Conservation (phyloP, 2,797 vertebrate species). For the Pteronotus mesoamericanus region DNA sequence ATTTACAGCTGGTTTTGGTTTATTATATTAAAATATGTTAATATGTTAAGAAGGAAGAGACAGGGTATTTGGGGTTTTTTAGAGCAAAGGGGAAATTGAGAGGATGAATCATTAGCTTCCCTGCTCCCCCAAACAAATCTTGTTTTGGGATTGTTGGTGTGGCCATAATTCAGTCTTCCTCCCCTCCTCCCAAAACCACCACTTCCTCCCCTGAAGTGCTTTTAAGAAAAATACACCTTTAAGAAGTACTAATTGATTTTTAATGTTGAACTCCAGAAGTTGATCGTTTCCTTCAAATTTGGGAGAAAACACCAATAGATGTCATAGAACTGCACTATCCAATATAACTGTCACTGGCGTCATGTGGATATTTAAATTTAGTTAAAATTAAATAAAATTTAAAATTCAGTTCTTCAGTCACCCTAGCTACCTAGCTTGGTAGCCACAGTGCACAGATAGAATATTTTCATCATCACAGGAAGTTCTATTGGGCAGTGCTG, state of each 20-base stretch:
- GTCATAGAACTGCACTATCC: constrained; percentile 7
- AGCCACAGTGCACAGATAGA: not conserved
- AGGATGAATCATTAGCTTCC: not conserved
- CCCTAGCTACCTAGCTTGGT: not conserved
- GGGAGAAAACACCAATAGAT: not conserved
- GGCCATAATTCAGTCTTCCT: not conserved
- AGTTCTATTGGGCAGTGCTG: not conserved
- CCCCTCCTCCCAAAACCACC: not conserved
- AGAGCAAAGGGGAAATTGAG: not conserved
- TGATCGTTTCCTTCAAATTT: constrained; percentile 44
- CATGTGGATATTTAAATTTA: constrained; percentile 10
- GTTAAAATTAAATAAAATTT: not conserved
- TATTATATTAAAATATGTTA: not conserved
- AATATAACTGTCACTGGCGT: not conserved
- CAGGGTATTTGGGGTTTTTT: not conserved
- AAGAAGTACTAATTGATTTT: not conserved
- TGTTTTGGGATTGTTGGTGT: not conserved
- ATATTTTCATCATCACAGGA: not conserved
- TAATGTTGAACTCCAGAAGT: constrained; percentile 35
- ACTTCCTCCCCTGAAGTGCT: constrained; percentile 7
- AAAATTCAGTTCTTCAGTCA: constrained; percentile 7
- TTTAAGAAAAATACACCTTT: constrained; percentile 37
- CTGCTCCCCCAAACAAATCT: not conserved
- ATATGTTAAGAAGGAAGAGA: constrained; percentile 20
- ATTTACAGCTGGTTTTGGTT: not conserved